phyloP scores from a whole-genome alignment of 2,113 vertebrate species.

The Excalfactoria chinensis region DNA sequence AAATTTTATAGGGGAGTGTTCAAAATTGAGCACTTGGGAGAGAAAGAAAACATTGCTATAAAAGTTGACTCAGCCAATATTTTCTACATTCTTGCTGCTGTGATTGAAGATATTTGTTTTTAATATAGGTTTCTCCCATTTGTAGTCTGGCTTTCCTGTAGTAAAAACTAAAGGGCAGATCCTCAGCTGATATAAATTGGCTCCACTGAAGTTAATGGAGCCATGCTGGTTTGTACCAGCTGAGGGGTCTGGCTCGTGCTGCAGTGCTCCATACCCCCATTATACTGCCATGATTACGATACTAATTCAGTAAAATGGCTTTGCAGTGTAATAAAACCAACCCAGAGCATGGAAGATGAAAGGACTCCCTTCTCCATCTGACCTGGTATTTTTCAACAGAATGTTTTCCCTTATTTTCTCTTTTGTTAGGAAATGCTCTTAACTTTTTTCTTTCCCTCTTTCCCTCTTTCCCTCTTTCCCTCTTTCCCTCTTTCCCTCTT shows the following conservation, averaged over 20 bases:
- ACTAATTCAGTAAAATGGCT: conserved; percentile 63
- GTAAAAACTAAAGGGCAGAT: conserved; percentile 62
- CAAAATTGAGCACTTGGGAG: conserved; percentile 27
- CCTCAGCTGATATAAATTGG: conserved; percentile 67
- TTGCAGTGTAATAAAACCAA: neutral
- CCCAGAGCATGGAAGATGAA: conserved; percentile 56
- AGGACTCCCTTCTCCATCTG: neutral
- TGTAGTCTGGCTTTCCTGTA: conserved; percentile 26
- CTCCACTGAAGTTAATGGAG: conserved; percentile 56
- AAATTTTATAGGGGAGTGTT: conserved; percentile 52
- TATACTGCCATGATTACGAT: conserved; percentile 31
- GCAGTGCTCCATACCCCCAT: conserved; percentile 13
- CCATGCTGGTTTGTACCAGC: conserved; percentile 39
- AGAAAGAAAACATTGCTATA: conserved; percentile 51
- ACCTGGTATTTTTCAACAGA: conserved; percentile 21
- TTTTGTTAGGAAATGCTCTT: neutral
- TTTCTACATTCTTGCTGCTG: conserved; percentile 53
- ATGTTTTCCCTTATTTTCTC: conserved; percentile 30
- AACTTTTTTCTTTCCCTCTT: neutral
- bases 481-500: too few species aligned
- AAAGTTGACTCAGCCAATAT: conserved; percentile 65
- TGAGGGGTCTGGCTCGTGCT: conserved; percentile 55
- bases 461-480: too few species aligned
- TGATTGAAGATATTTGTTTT: conserved; percentile 69
- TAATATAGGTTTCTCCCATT: conserved; percentile 56